Conservation (phyloP, 2,888 invertebrate genomes). For the Cephonodes hylas region DNA sequence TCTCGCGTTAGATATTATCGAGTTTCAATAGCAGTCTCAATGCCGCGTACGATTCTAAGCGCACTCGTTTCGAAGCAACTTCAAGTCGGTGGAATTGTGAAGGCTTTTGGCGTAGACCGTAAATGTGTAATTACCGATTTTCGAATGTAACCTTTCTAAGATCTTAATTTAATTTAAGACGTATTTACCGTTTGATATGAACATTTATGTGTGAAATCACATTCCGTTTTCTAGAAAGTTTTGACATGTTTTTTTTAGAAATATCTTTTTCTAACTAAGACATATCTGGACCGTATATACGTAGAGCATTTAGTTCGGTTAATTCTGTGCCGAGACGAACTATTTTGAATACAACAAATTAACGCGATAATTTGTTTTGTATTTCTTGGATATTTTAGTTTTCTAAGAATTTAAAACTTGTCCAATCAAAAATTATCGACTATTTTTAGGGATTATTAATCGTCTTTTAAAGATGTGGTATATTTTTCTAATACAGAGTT, state of each 20-base stretch:
- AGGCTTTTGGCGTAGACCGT: background rate
- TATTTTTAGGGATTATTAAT: background rate
- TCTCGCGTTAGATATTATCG: background rate
- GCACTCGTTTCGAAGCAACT: background rate
- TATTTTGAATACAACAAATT: background rate
- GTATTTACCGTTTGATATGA: slow-evolving; percentile 41
- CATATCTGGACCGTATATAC: background rate
- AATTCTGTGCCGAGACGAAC: background rate
- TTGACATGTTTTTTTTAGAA: slow-evolving; percentile 30
- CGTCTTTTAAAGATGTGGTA: background rate
- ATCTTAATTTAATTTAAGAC: slow-evolving; percentile 33
- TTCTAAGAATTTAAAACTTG: background rate
- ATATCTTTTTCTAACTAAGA: slow-evolving; percentile 17
- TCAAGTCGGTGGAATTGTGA: background rate
- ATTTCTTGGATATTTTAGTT: background rate
- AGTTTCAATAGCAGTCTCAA: background rate
- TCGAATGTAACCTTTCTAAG: slow-evolving; percentile 23
- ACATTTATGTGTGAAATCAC: slow-evolving; percentile 31
- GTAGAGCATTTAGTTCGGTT: background rate
- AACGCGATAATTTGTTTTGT: background rate
- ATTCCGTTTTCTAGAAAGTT: slow-evolving; percentile 55
- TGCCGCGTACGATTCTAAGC: background rate
- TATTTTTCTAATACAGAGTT: background rate
- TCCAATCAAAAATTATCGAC: background rate
- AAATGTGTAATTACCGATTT: background rate